Evolutionary conservation across 2,888 invertebrate genomes (phyloP), one percentile per base, ranked within the genome.

Genomic region (Molanna angustata): DNA sequence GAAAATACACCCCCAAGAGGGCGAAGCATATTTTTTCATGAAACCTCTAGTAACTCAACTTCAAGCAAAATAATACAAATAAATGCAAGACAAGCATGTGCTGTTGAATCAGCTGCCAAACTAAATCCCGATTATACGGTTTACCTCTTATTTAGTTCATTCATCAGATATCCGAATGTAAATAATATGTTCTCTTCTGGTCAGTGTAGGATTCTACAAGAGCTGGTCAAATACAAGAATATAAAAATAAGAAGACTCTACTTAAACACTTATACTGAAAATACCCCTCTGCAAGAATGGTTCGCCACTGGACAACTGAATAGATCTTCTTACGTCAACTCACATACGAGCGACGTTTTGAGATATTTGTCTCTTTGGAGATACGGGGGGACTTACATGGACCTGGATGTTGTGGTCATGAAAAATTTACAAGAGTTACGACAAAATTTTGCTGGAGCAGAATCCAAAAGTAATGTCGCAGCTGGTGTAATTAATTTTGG

Each of bases 361-460:
- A 70, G 86, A 59, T 85, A 80, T 62, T 63, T 85, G 41, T 82
- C 85, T 0, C 68, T 90, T 3, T 88, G 84, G 78, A 88, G 85
- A 64, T 89, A 79, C 66, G 87, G 88, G 9, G 90, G 90, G 0
- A 82, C 88, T 44, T 90, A 88, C 65, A 67, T 90, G 46, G 90
- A 90, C 62, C 69, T 87, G 59, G 90, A 90, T 66, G 80, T 88
- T 2, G 74, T 90, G 9, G 80, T 88, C 2, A 76, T 79, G 16
- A 84, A 80, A 59, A 71, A 78, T 3, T 64, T 88, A 33, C 74
- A 79, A 14, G 65, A 70, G 2, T 64, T 86, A 42, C 71, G 66
- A 1, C 68, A 66, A 18, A 84, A 86, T 66, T 85, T 80, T 67
- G 82, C 81, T 1, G 83, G 83, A 1, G 78, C 80, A 2, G 84